phyloP scores from a whole-genome alignment of 2,113 vertebrate genomes.

The Xerus inauris region DNA sequence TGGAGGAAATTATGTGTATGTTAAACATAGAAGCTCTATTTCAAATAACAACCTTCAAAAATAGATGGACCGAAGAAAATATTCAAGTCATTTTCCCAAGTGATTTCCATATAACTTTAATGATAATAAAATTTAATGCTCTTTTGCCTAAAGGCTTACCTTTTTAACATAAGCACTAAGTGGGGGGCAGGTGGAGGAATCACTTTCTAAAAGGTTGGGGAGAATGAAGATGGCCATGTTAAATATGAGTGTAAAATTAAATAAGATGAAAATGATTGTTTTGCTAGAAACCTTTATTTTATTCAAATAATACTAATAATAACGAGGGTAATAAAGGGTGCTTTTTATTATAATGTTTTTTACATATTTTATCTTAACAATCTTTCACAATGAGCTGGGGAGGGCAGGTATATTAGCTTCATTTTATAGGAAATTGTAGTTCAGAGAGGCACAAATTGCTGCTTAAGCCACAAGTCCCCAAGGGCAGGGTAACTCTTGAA shows the following conservation, averaged over 20 bases:
- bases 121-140: not conserved
- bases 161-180: not conserved
- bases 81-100: not conserved
- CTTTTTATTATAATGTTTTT: not conserved
- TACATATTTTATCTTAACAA: not conserved
- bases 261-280: conserved; percentile 8
- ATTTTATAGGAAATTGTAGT: conserved; percentile 34
- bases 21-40: not conserved
- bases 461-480: not conserved
- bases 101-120: conserved; percentile 19
- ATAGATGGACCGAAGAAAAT: not conserved
- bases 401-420: not conserved
- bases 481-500: not conserved
- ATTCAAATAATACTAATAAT: not conserved
- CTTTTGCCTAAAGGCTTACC: not conserved
- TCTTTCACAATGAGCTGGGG: not conserved
- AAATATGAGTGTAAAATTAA: conserved; percentile 15
- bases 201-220: not conserved
- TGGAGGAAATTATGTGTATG: not conserved
- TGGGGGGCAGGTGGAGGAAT: not conserved
- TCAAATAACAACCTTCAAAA: not conserved
- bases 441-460: not conserved
- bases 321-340: not conserved
- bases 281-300: not conserved
- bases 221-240: not conserved